Evolutionary conservation across 2,797 vertebrate species (phyloP).

Genomic region (Neoniphon sammara): DNA sequence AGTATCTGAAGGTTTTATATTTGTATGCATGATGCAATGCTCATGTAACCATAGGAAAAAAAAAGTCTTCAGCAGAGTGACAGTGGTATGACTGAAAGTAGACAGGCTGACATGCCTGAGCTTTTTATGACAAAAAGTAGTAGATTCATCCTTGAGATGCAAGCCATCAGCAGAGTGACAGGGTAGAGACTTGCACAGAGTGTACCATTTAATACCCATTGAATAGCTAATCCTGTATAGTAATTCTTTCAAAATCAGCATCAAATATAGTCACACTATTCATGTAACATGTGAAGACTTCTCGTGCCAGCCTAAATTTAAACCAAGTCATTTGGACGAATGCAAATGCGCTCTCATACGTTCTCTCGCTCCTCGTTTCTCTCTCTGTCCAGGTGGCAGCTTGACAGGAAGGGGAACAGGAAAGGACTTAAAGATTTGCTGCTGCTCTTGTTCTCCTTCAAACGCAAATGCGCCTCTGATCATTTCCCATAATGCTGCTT

Average conservation of each 20-base stretch:
- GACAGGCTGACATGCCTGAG: slow-evolving; percentile 10
- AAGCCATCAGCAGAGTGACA: slow-evolving; percentile 22
- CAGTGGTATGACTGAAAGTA: slow-evolving; percentile 3
- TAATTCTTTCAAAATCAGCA: slow-evolving; percentile 22
- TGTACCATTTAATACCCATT: not conserved
- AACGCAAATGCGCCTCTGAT: slow-evolving; percentile 85
- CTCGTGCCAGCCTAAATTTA: slow-evolving; percentile 45
- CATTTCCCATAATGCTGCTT: slow-evolving; percentile 89
- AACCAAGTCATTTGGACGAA: slow-evolving; percentile 61
- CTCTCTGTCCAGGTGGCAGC: slow-evolving; percentile 77
- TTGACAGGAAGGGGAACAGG: slow-evolving; percentile 84
- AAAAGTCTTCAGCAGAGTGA: slow-evolving; percentile 5
- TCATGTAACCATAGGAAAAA: not conserved
- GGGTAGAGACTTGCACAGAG: slow-evolving; percentile 17
- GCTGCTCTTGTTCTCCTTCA: slow-evolving; percentile 81
- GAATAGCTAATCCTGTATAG: slow-evolving; percentile 7
- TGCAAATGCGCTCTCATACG: slow-evolving; percentile 20
- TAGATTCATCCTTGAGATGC: slow-evolving; percentile 21
- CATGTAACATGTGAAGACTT: slow-evolving; percentile 44
- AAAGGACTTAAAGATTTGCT: slow-evolving; percentile 85
- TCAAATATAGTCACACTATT: slow-evolving; percentile 21
- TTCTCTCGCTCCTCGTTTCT: slow-evolving; percentile 40
- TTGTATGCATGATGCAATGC: not conserved
- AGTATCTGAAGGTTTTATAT: slow-evolving; percentile 14
- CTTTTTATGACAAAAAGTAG: slow-evolving; percentile 13